These are phyloP conservation scores for Nemotelus pantherinus DNA, from an alignment of 2,888 invertebrate species.

Conservation along the genomic window DNA sequence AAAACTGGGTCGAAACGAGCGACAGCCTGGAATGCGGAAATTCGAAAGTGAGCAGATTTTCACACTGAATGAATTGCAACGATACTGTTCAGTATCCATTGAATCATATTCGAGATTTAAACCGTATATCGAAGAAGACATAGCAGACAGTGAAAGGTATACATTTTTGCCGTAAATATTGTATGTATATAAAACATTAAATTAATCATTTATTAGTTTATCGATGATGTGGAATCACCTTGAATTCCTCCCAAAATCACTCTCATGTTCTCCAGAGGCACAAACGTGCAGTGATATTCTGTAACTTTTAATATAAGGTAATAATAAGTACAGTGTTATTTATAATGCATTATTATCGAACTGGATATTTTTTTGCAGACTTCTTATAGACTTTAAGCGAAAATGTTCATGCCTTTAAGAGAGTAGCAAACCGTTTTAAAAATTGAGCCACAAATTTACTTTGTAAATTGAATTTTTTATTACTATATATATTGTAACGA, in stretches of 20 bases:
- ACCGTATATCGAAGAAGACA: constrained; percentile 62
- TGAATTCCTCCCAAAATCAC: constrained; percentile 25
- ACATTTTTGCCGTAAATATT: background rate
- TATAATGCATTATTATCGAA: no score
- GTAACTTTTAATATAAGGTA: constrained; percentile 19
- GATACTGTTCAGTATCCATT: constrained; percentile 62
- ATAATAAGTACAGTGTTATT: background rate
- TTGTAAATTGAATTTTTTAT: constrained; percentile 10
- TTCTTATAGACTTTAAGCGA: constrained; percentile 1
- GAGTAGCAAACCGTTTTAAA: background rate
- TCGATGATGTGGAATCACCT: constrained; percentile 37
- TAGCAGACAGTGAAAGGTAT: constrained; percentile 62
- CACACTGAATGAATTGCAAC: constrained; percentile 62
- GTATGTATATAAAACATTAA: background rate
- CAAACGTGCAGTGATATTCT: constrained; percentile 42
- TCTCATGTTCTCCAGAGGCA: constrained; percentile 32
- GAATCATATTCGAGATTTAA: constrained; percentile 62
- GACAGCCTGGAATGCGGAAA: constrained; percentile 61
- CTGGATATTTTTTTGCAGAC: background rate
- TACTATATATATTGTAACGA: constrained; percentile 22
- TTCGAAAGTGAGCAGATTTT: constrained; percentile 62
- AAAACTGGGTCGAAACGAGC: constrained; percentile 57
- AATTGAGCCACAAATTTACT: constrained; percentile 17
- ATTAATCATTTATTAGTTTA: background rate
- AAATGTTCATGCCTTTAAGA: background rate